phyloP scores from a whole-genome alignment of 2,113 vertebrate species.

The Egretta garzetta region DNA sequence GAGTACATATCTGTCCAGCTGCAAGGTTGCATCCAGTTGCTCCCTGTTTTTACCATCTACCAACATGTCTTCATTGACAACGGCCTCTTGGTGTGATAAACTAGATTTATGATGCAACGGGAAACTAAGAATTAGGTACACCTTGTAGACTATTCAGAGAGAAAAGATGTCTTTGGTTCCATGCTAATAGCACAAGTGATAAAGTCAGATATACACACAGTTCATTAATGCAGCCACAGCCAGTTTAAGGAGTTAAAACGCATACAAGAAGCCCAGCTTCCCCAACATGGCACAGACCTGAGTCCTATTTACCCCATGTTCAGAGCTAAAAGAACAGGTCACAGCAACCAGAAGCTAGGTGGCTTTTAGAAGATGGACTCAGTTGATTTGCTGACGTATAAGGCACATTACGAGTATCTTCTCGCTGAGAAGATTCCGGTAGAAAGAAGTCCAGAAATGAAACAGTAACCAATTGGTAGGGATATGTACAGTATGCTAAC shows the following conservation, averaged over 20 bases:
- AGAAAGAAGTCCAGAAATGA: background rate
- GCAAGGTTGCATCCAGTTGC: background rate
- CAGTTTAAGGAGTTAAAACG: background rate
- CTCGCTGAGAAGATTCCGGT: background rate
- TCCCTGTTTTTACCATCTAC: background rate
- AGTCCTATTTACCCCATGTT: background rate
- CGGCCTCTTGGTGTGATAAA: background rate
- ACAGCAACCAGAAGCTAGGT: background rate
- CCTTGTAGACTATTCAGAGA: background rate
- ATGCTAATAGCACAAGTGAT: background rate
- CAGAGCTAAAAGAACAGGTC: background rate
- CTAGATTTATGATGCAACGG: background rate
- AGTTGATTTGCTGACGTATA: background rate
- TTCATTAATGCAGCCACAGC: background rate
- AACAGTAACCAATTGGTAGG: background rate
- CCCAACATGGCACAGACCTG: rapidly evolving
- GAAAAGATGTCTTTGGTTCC: background rate
- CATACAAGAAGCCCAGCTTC: background rate
- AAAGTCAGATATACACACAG: rapidly evolving
- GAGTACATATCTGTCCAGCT: background rate
- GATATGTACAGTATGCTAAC: background rate
- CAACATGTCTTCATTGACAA: background rate
- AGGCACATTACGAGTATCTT: background rate
- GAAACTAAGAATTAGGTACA: background rate
- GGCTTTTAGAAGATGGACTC: background rate